phyloP scores from a whole-genome alignment of 2,888 invertebrate species.

The Callimorpha dominula region DNA sequence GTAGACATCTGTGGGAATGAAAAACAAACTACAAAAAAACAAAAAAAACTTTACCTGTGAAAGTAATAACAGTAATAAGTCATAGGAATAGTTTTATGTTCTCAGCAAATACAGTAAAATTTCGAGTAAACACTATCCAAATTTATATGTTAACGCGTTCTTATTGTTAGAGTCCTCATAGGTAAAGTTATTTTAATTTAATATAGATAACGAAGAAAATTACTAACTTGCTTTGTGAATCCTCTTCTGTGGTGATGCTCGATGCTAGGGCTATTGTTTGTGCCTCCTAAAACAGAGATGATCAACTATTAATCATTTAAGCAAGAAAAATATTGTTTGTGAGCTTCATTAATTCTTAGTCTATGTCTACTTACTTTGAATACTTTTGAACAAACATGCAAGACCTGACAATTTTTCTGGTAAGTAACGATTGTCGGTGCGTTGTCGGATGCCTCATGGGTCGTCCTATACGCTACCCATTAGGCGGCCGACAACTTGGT shows the following conservation, averaged over 20 bases:
- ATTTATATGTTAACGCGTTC: neutral
- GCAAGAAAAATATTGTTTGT: neutral
- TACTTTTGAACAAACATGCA: too few relatives aligned
- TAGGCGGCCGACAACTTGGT: too few relatives aligned
- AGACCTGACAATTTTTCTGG: neutral
- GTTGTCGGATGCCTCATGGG: too few relatives aligned
- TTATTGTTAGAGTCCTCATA: neutral
- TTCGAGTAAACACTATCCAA: too few relatives aligned
- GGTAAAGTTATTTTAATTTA: neutral
- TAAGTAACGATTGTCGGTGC: too few relatives aligned
- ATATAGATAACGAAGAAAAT: neutral
- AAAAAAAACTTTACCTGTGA: conserved; percentile 1
- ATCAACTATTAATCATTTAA: neutral
- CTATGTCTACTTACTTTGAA: too few relatives aligned
- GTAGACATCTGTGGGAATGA: conserved; percentile 13
- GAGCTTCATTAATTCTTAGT: neutral
- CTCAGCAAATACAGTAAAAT: neutral
- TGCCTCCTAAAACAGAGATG: conserved; percentile 31
- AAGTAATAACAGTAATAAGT: neutral
- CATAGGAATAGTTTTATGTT: neutral
- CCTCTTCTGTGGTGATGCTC: conserved; percentile 23
- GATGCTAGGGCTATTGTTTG: conserved; percentile 3
- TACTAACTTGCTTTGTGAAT: conserved; percentile 42
- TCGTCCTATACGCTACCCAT: too few relatives aligned
- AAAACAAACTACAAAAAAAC: neutral